Evolutionary conservation across 2,797 vertebrate species (phyloP).

Genomic region (Lemur catta): DNA sequence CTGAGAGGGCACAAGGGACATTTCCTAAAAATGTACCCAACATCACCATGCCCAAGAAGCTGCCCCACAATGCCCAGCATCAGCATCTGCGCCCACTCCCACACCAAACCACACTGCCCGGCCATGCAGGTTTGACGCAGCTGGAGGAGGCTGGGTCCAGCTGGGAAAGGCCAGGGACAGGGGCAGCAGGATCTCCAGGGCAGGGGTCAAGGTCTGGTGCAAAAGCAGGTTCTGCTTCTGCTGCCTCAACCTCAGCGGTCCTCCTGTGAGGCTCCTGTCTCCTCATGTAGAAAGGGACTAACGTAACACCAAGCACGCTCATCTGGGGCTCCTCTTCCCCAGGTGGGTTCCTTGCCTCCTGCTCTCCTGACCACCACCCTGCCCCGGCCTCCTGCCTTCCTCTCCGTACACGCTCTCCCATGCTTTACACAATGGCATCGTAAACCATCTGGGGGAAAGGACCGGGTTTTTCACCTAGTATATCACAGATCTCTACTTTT

Average conservation of each 20-base stretch:
- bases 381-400: background rate
- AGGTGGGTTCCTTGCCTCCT: background rate
- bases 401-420: background rate
- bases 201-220: background rate
- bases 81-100: background rate
- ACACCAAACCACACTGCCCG: rapidly evolving
- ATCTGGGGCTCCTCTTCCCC: background rate
- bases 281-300: background rate
- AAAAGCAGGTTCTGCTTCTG: background rate
- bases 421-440: background rate
- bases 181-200: too few species aligned
- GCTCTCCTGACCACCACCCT: background rate
- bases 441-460: background rate
- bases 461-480: too few species aligned
- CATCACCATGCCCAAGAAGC: background rate
- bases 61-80: background rate
- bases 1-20: background rate
- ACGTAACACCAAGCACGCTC: background rate
- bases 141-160: background rate
- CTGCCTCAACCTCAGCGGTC: background rate
- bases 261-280: background rate
- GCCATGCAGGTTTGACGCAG: background rate
- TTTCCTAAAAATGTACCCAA: background rate
- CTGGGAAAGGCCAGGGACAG: background rate
- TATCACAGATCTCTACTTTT: background rate